These are phyloP conservation scores for Himalopsyche kuldschensis DNA, from an alignment of 2,888 invertebrate species.

Conservation along the genomic window DNA sequence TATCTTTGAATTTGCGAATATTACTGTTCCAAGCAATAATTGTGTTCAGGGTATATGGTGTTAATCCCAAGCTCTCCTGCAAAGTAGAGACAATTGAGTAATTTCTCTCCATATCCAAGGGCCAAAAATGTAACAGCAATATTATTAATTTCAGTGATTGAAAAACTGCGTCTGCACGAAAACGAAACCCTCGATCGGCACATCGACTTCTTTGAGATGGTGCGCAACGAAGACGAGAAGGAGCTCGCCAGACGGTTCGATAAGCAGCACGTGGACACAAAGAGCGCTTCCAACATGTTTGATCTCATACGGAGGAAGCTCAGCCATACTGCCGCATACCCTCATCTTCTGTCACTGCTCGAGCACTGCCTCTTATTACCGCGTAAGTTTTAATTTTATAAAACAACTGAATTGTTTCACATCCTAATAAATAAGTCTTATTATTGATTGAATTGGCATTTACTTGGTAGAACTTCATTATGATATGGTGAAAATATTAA, in stretches of 20 bases:
- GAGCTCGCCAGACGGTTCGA: constrained; percentile 90
- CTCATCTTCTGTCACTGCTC: constrained; percentile 86
- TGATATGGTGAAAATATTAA: no score
- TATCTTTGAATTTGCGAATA: no score
- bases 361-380: constrained; percentile 87
- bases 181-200: constrained; percentile 94
- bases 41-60: no score
- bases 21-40: no score
- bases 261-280: constrained; percentile 89
- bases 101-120: no score
- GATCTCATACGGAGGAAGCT: constrained; percentile 85
- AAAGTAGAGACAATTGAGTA: neutral
- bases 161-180: constrained; percentile 88
- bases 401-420: neutral
- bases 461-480: no score
- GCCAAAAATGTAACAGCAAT: neutral
- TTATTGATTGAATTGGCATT: no score
- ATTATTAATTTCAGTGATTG: constrained; percentile 66
- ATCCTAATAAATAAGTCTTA: neutral
- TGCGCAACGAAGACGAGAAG: constrained; percentile 93
- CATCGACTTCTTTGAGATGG: constrained; percentile 98
- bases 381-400: constrained; percentile 54
- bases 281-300: constrained; percentile 92
- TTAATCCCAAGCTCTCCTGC: no score
- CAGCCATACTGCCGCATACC: constrained; percentile 90